Evolutionary conservation across 2,888 invertebrate genomes (phyloP), one percentile per base, ranked within the genome.

Genomic region (Baronia brevicornis): DNA sequence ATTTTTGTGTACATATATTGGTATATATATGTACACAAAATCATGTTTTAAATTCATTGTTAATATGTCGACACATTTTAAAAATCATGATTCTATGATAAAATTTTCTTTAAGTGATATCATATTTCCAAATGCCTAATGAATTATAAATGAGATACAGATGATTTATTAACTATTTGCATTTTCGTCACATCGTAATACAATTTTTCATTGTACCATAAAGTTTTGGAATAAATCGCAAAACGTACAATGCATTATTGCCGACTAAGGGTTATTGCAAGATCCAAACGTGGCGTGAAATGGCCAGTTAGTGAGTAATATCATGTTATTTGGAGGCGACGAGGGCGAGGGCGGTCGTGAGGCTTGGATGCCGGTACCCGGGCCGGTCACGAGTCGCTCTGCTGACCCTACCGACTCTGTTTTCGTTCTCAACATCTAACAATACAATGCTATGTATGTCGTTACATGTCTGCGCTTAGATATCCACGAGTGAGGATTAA

Each of bases 261-360:
- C 41, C 41, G 41, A 39, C 41, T 41, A 41, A 43, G 58, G 61
- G 64, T 66, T 55, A 62, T 57, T 56, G 57, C 54, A 50, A 45
- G 43, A 43, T 46, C 48, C 45, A 55, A 70, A 64, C 61, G 60
- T 64, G 68, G 79, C 78, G 79, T 78, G 78, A 79, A 80, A 78
- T 78, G 69, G 72, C 70, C 78, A 73, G 79, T 80, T 77, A 79
- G 77, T 74, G 68, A 78, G 73, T 74, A 79, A 77, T 78, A 78
- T 73, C 73, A 69, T 74, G 79, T 80, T 74, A 73, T 79, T 74
- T 71, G 68, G 66, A 66, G 62, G 69, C 62, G 71, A 72, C 67
- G 69, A 67, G 68, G 63, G 68, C 63, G 63, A 62, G 54, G 65
- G 63, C 65, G 59, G 58, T 78, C 80, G 82, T 79, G 79, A 77